A percentile compares a stretch with the other conserved stretches of the same genome.
phyloP scores from a whole-genome alignment of 53 echinoderm and acorn worm genomes.

The Patiria pectinifera region DNA sequence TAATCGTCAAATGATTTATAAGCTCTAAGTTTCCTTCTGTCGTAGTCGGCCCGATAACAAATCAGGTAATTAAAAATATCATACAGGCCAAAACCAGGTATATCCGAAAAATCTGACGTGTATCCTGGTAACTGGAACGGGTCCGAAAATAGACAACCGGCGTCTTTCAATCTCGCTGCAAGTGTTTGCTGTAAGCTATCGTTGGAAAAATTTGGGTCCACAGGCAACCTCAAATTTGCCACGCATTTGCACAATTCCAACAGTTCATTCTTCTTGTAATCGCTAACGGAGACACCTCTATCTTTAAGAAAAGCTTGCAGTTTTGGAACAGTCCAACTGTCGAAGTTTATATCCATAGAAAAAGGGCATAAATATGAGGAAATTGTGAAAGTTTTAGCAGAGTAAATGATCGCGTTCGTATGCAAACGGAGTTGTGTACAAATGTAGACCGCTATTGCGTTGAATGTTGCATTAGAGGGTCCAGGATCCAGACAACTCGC shows the following conservation, averaged over 20 bases:
- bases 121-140: slow-evolving; percentile 27
- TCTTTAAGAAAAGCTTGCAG: slow-evolving; percentile 1
- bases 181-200: slow-evolving; percentile 28
- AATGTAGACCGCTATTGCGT: not conserved
- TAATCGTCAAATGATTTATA: slow-evolving; percentile 54
- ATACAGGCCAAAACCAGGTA: slow-evolving; percentile 40
- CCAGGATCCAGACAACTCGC: slow-evolving; percentile 9
- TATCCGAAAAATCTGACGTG: slow-evolving; percentile 19
- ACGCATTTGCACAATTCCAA: not conserved
- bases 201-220: slow-evolving; percentile 13
- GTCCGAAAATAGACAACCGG: slow-evolving; percentile 23
- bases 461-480: not conserved
- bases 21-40: slow-evolving; percentile 42
- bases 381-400: not conserved
- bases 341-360: not conserved
- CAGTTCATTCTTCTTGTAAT: slow-evolving; percentile 17
- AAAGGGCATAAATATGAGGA: not conserved
- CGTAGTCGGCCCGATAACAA: slow-evolving; percentile 52
- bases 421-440: not conserved
- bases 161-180: slow-evolving; percentile 10
- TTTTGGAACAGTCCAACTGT: not conserved
- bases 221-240: not conserved
- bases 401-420: not conserved
- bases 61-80: slow-evolving; percentile 51
- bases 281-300: not conserved